Percentiles rank a stretch among this genome's conserved stretches.
Conservation (phyloP, 2,113 vertebrate genomes). For the Climacteris rufus region DNA sequence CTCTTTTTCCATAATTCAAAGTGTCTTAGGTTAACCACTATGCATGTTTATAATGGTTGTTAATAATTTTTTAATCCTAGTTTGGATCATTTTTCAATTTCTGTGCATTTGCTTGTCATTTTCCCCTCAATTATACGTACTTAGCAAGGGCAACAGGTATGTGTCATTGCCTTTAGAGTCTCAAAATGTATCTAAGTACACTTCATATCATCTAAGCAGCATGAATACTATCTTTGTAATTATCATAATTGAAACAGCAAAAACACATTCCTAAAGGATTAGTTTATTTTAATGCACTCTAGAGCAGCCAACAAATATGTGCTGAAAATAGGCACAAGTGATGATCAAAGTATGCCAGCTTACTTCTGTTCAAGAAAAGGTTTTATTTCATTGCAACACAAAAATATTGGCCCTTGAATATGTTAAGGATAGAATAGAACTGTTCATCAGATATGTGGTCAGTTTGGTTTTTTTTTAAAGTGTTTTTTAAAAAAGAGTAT, state of each 20-base stretch:
- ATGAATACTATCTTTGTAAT: slow-evolving; percentile 4
- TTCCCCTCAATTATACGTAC: neutral
- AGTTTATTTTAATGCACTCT: neutral
- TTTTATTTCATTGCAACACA: neutral
- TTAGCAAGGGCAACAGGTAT: neutral
- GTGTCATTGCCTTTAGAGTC: neutral
- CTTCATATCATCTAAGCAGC: neutral
- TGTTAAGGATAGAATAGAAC: neutral
- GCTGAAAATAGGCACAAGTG: slow-evolving; percentile 4
- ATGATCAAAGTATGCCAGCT: neutral
- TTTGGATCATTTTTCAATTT: neutral
- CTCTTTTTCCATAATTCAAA: neutral
- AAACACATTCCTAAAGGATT: neutral
- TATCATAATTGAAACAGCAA: neutral
- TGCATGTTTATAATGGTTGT: neutral
- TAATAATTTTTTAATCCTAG: neutral
- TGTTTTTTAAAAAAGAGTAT: neutral
- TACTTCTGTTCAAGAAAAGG: neutral
- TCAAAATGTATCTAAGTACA: neutral
- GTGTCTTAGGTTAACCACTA: neutral
- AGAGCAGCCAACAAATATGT: neutral
- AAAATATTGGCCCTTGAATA: neutral
- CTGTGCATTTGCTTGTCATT: neutral
- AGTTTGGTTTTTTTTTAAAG: neutral
- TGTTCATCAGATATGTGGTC: neutral